Base-by-base conservation (phyloP, 2,888 invertebrate genomes). In the Bursaphelenchus okinawaensis region DNA sequence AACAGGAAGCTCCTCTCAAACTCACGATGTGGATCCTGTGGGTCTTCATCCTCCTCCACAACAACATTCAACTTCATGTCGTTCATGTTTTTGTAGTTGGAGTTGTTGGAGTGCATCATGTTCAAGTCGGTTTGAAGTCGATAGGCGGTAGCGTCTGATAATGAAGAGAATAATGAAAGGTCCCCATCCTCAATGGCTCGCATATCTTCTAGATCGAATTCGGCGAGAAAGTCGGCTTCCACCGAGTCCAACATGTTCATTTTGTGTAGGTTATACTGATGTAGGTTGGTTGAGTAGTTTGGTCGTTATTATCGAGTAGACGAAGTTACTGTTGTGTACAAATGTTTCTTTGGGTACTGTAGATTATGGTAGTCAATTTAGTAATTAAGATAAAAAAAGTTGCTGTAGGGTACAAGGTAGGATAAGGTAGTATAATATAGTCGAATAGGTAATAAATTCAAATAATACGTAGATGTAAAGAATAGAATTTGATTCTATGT, bases 101-200 rank as follows among this genome's bases (percentile, higher is more conserved):
- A 2, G 6, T 40, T 40, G 40, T 12, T 16, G 16, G 40, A 40
- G n/a, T 40, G 40, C 40, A 40, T 40, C 40, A 40, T 29, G 29
- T 12, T 40, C 40, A 40, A 4, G 6, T 40, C 40, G 40, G 51
- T 55, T 57, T 16, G 57, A 19, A 26, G 26, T 26, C 19, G 31
- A 24, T 12, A 66, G 20, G 20, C 65, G 67, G 23, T 31, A 28
- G 52, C 56, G 55, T 51, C 54, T 52, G 28, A 40, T 20, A 50
- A 55, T 55, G 22, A 59, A 59, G 60, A 59, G 22, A 59, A 59
- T 1, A 59, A 12, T 20, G 66, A 55, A n/a, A 66, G 52, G 26
- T 66, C 67, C 1, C 67, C 67, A 50, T 66, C 67, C 22, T 67
- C 66, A 7, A 66, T 50, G 31, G 67, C 52, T 19, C 58, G 31